Base-by-base conservation (phyloP, 2,888 invertebrate species). In the Cantharis flavilabris region DNA sequence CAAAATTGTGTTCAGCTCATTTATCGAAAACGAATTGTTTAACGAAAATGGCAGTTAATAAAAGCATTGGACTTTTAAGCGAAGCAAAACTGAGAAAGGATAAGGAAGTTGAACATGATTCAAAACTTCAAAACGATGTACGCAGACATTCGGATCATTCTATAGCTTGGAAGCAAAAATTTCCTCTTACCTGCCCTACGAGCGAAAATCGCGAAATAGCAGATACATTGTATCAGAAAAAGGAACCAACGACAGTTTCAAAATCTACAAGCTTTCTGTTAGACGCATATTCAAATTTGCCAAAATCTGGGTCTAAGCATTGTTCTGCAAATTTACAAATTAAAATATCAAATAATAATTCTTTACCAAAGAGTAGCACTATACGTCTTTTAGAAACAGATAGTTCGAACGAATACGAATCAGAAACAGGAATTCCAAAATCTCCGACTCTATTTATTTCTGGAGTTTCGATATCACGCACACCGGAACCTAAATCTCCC, bases 371-470 rank as follows among this genome's bases (percentile, higher is more conserved):
- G 63, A 80, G 79, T 70, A 83, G 80, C 62, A 84, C 83, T 65
- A 81, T 82, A 18, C 86, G 86, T 73, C 82, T 86, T 13, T 80
- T 90, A 71, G 90, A 90, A 83, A 90, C 90, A 0, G 90, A 90
- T 80, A 89, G 89, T 83, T 89, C 89, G 9, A 90, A 90, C 81
- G 90, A 91, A 81, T 90, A 90, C 83, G 91, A 91, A 85, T 90
- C 90, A n/a, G 91, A 91, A 83, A 90, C 90, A 0, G 91, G 90
- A 3, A 90, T 91, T 69, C 90, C 90, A 11, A 90, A 90, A 83
- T 90, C 90, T 3, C 90, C 91, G 10, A 91, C 91, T 1, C 84
- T 91, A n/a, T 91, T 90, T 83, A 91, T 91, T 78, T 90, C 90
- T 23, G 91, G 91, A 23, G 90, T 91, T 10, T 90, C 90, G n/a